phyloP scores from a whole-genome alignment of 2,113 vertebrate species.

The Pelmatolapia mariae region DNA sequence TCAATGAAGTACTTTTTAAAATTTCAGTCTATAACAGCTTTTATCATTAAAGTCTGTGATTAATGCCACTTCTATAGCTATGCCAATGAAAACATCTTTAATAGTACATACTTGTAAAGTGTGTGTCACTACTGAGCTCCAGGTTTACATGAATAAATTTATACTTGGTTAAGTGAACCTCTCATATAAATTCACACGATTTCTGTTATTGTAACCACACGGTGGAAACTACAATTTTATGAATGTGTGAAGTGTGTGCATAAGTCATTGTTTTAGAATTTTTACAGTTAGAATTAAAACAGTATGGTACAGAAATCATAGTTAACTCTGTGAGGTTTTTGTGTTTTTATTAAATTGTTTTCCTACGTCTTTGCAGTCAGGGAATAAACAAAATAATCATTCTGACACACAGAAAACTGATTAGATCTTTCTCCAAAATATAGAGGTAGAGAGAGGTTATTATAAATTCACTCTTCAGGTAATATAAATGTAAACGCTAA shows the following conservation, averaged over 20 bases:
- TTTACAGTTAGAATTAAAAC: background rate
- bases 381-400: background rate
- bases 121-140: background rate
- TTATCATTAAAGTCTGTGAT: background rate
- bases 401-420: background rate
- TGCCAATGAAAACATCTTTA: background rate
- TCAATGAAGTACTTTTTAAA: background rate
- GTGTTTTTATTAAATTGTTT: background rate
- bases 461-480: background rate
- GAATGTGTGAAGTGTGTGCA: background rate
- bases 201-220: background rate
- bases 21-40: background rate
- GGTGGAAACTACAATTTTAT: background rate
- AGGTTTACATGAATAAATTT: background rate
- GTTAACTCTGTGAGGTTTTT: background rate
- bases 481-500: background rate
- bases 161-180: background rate
- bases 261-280: background rate
- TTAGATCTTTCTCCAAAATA: rapidly evolving
- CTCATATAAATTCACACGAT: background rate
- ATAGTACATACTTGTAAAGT: background rate
- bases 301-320: background rate
- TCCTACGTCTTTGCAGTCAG: background rate
- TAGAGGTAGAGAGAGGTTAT: background rate
- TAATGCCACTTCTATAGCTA: background rate